Conservation (phyloP, 1,140 invertebrate genomes). For the Zaprionus camerounensis region DNA sequence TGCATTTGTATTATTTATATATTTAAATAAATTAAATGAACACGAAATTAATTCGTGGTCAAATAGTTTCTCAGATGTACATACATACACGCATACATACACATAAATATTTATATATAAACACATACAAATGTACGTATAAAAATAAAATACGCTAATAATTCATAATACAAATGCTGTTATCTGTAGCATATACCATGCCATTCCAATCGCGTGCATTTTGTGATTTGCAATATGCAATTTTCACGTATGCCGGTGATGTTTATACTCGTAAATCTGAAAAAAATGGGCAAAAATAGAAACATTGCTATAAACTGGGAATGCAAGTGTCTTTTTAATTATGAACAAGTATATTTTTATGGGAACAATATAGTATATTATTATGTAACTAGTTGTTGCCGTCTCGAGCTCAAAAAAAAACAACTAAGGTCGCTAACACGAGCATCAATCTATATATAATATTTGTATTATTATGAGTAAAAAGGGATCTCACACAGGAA, state of each 20-base stretch:
- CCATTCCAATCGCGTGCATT: conserved; percentile 58
- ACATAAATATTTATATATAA: conserved; percentile 40
- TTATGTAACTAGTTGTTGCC: too few species aligned
- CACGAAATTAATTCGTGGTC: conserved; percentile 35
- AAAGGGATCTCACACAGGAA: too few species aligned
- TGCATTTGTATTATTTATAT: conserved; percentile 82
- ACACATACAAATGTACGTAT: conserved; percentile 28
- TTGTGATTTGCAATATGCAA: conserved; percentile 47
- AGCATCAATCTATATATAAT: too few species aligned
- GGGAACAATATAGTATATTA: too few species aligned
- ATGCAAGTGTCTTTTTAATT: conserved; percentile 31
- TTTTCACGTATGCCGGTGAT: conserved; percentile 56
- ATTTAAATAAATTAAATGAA: conserved; percentile 48
- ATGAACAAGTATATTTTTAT: not conserved
- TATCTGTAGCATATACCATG: conserved; percentile 56
- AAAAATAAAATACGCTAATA: conserved; percentile 33
- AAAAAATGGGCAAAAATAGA: conserved; percentile 65
- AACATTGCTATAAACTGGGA: conserved; percentile 63
- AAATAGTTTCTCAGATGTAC: conserved; percentile 63
- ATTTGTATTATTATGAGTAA: too few species aligned
- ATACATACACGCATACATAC: conserved; percentile 43
- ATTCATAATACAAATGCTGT: conserved; percentile 40
- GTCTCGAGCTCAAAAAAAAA: too few species aligned
- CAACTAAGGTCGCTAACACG: too few species aligned
- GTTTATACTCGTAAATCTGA: conserved; percentile 52